Conservation (phyloP, 2,888 invertebrate genomes). For the Drosophila prostipennis region DNA sequence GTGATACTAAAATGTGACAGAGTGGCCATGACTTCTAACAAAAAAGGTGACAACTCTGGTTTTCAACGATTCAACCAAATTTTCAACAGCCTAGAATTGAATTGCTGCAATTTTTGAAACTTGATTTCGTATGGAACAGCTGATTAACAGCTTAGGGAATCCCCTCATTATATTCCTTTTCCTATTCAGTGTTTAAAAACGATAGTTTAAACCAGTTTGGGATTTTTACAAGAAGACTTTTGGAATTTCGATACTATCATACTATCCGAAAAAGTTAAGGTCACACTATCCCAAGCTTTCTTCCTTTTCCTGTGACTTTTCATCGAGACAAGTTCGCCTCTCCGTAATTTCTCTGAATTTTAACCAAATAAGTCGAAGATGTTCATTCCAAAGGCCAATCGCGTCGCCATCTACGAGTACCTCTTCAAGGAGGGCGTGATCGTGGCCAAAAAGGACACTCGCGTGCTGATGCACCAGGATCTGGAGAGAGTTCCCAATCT, state of each 20-base stretch:
- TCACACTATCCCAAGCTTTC: not conserved
- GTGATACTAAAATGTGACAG: too few species aligned
- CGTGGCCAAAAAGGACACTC: conserved; percentile 3
- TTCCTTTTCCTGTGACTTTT: not conserved
- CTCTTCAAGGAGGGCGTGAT: conserved; percentile 5
- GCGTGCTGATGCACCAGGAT: not conserved
- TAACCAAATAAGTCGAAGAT: not conserved
- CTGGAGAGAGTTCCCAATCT: not conserved
- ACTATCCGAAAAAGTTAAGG: not conserved
- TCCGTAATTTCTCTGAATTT: not conserved
- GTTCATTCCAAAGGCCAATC: conserved; percentile 3
- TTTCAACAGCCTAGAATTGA: too few species aligned
- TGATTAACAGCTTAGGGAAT: too few species aligned
- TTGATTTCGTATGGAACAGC: too few species aligned
- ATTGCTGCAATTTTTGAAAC: too few species aligned
- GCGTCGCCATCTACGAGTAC: not conserved
- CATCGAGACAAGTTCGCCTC: not conserved
- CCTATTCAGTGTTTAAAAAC: not conserved
- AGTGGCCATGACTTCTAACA: too few species aligned
- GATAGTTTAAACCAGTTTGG: not conserved
- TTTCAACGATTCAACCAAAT: too few species aligned
- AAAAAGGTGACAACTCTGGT: too few species aligned
- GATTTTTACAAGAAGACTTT: too few species aligned
- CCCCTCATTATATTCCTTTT: too few species aligned
- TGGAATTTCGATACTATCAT: too few species aligned